phyloP scores from a whole-genome alignment of 2,113 vertebrate species.

The Clarias gariepinus region DNA sequence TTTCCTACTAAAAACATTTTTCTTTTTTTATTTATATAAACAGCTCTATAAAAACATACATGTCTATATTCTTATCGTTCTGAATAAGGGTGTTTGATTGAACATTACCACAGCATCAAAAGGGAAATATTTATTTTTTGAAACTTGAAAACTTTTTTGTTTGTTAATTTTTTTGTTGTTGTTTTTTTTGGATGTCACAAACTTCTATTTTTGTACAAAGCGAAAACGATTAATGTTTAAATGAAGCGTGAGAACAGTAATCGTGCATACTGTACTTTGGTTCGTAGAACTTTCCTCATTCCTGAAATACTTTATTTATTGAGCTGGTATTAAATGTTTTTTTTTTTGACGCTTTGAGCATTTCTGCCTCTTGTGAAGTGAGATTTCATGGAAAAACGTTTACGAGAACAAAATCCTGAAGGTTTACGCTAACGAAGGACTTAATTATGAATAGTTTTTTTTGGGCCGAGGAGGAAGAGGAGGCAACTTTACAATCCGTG shows the following conservation, averaged over 20 bases:
- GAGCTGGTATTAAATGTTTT: slow-evolving; percentile 30
- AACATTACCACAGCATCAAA: slow-evolving; percentile 43
- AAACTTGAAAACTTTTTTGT: slow-evolving; percentile 62
- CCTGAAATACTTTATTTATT: slow-evolving; percentile 55
- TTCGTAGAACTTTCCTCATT: slow-evolving; percentile 36
- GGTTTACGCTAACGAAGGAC: slow-evolving; percentile 14
- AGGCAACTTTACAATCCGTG: neutral
- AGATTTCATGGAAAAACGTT: slow-evolving; percentile 17
- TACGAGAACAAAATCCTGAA: slow-evolving; percentile 10
- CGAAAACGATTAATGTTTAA: slow-evolving; percentile 31
- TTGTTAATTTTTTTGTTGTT: neutral
- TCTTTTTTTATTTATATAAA: slow-evolving; percentile 1
- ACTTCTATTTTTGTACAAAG: slow-evolving; percentile 63
- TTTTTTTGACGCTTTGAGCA: slow-evolving; percentile 20
- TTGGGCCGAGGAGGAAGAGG: neutral
- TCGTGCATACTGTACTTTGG: slow-evolving; percentile 32
- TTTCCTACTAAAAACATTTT: slow-evolving; percentile 35
- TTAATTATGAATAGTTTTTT: neutral
- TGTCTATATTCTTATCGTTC: slow-evolving; percentile 41
- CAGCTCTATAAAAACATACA: slow-evolving; percentile 26
- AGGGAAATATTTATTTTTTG: slow-evolving; percentile 64
- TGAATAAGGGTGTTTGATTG: slow-evolving; percentile 25
- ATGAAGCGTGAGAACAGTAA: slow-evolving; percentile 34
- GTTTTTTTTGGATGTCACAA: slow-evolving; percentile 54
- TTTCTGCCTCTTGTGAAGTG: slow-evolving; percentile 32